Evolutionary conservation across 2,888 invertebrate genomes (phyloP), one percentile per base, ranked within the genome.

Genomic region (Micoletzkya japonica): DNA sequence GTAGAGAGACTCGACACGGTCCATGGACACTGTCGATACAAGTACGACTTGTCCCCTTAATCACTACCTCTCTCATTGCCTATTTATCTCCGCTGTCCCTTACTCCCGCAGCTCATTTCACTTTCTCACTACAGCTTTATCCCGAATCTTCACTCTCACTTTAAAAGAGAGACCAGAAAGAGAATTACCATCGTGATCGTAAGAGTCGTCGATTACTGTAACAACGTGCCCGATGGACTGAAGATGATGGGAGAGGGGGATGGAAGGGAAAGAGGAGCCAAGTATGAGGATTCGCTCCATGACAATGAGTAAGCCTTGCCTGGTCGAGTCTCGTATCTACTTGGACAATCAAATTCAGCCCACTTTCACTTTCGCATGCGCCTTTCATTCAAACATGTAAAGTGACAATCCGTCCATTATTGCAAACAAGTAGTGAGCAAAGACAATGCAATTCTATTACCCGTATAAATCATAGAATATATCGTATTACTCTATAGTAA

Each of bases 251-350:
- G 61, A 39, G 2, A 61, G 28, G 26, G 39, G 61, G 44, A 61
- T 44, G 61, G 61, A 32, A 44, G 61, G 61, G 30, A 61, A 61
- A 2, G 61, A 32, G 6, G 61, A 61, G 24, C 61, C 61, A 20
- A 61, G 61, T 39, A 61, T 49, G 24, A 36, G 44, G 32, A 61
- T 44, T 49, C 44, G 39, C 49, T 61, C 61, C 61, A 61, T 39
- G 7, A 36, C 28, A 30, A 28, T 28, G 10, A 37, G 30, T 39
- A 61, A 44, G 28, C 4, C 26, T 36, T 44, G 39, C 61, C 37
- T 26, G 37, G 34, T 37, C 58, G 58, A 37, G 37, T 14, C 37
- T 37, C 32, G 34, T 58, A 10, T 36, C 58, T 36, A 37, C 37
- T 37, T 37, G 24, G 36, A 36, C 20, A 30, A 37, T n/a, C 4